Evolutionary conservation across 92 coral and sea anemone genomes (phyloP), one percentile per base, ranked within the genome.

Genomic region (Palythoa grandis): DNA sequence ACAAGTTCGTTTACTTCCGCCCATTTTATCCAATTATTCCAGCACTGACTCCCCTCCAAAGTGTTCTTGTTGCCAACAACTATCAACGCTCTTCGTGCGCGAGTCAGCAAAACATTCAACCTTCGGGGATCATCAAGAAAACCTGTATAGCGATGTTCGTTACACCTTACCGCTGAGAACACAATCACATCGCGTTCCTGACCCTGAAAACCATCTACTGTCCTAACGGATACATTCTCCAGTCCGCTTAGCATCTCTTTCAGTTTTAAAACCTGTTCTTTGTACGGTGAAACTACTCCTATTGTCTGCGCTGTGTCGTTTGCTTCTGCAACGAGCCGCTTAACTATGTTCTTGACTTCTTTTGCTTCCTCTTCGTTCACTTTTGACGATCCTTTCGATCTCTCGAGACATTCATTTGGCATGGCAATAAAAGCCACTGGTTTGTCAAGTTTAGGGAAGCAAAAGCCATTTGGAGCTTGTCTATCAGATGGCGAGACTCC

Each of bases 141-240:
- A 17, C 96, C 96, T 15, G 89, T 87, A 57, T 29, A 86, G 61
- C 91, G 79, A 86, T 87, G 94, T 40, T 91, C 96, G 87, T 92
- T 93, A 12, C 94, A 93, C 43, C 96, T 91, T 83, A 93, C 96
- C 60, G 96, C 96, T 52, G 96, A 91, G 69, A 93, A 93, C 69
- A 89, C 94, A 53, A 93, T 93, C 10, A 93, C 89, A 40, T 93
- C 96, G 39, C 96, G 96, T 48, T 93, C 96, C 75, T 93, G 96
- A 16, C 96, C 96, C 85, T 93, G 96, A 74, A 93, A 93, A 7
- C 96, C 96, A 70, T 93, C 96, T 38, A 93, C 96, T 35, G 92
- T 93, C 80, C 96, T 91, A 71, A 93, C 87, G 0, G 96, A 85
- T 38, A 93, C 82, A 69, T 72, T 76, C 13, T n/a, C 87, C 63